These are phyloP conservation scores for Neofelis nebulosa DNA, from an alignment of 2,113 vertebrate genomes.

Conservation along the genomic window DNA sequence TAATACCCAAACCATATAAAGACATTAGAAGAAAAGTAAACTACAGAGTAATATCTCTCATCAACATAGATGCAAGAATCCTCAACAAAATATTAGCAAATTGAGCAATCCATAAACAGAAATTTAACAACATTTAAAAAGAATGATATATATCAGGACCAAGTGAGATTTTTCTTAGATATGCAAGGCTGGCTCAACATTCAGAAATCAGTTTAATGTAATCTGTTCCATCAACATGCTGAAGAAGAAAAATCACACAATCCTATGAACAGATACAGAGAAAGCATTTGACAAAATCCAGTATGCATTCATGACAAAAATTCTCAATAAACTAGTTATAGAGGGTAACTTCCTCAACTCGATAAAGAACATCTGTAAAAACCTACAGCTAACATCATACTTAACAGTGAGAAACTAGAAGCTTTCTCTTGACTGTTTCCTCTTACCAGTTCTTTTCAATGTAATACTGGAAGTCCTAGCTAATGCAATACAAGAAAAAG, in stretches of 20 bases:
- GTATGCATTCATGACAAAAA: neutral
- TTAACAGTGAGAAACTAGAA: neutral
- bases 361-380: neutral
- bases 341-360: neutral
- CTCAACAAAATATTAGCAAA: neutral
- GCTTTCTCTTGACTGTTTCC: neutral
- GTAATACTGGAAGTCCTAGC: neutral
- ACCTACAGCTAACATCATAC: neutral
- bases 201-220: neutral
- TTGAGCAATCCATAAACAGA: neutral
- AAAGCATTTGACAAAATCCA: neutral
- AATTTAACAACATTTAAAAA: neutral
- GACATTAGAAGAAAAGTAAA: neutral
- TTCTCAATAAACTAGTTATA: neutral
- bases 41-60: neutral
- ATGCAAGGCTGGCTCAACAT: neutral
- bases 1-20: neutral
- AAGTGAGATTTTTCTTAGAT: neutral
- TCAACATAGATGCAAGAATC: neutral
- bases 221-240: neutral
- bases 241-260: neutral
- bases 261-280: neutral
- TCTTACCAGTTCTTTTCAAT: neutral
- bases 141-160: neutral
- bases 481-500: neutral